A percentile compares a stretch with the other conserved stretches of the same genome.
These are phyloP conservation scores for Lepidonotus clava DNA, from an alignment of 2,888 invertebrate genomes.

Conservation along the genomic window DNA sequence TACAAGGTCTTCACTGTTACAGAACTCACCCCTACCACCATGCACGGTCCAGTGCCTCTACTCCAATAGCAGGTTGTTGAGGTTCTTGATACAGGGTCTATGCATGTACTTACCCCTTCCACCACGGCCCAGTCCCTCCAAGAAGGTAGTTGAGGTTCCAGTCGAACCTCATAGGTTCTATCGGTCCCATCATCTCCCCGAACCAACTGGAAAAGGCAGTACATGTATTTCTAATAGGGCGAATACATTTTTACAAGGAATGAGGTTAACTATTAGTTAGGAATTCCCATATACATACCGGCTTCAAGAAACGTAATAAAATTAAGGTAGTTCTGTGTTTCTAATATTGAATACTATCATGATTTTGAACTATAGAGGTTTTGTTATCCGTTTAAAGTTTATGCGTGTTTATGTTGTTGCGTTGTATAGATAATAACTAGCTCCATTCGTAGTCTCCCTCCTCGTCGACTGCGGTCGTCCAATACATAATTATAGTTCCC, in stretches of 20 bases:
- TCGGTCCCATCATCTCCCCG: not conserved
- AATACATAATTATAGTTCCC: too few relatives aligned
- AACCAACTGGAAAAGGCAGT: not conserved
- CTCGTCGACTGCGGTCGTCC: too few relatives aligned
- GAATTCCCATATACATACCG: not conserved
- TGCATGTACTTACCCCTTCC: too few relatives aligned
- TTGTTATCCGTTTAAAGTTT: too few relatives aligned
- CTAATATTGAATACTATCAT: not conserved
- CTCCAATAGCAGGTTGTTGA: not conserved
- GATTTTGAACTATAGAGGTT: not conserved
- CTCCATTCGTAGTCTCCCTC: too few relatives aligned
- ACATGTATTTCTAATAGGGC: not conserved
- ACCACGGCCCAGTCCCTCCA: not conserved
- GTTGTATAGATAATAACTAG: too few relatives aligned
- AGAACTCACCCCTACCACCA: conserved; percentile 19
- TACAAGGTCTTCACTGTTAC: not conserved
- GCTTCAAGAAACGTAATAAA: not conserved
- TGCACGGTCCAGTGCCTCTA: not conserved
- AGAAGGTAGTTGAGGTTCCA: conserved; percentile 21
- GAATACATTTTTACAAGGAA: not conserved
- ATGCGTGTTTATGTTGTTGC: too few relatives aligned
- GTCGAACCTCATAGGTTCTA: not conserved
- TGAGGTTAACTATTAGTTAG: not conserved
- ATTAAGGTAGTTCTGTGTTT: not conserved
- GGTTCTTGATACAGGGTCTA: too few relatives aligned